Base-by-base conservation (phyloP, 2,888 invertebrate species). In the Tetramorium bicarinatum region DNA sequence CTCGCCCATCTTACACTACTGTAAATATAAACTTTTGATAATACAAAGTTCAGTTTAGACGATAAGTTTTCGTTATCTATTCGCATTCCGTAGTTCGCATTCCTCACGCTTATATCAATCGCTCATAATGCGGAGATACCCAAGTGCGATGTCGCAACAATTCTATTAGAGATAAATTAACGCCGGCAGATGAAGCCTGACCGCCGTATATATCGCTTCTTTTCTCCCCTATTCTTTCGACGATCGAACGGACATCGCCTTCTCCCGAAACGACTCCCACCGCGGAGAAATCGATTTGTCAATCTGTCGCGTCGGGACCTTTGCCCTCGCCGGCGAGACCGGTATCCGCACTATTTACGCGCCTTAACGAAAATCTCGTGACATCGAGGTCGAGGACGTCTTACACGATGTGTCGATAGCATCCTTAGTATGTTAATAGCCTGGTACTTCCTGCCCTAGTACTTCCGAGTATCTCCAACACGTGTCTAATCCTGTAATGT, bases 211-310 rank as follows among this genome's bases (percentile, higher is more conserved):
- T 44, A 25, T 2, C 13, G n/a, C 38, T 18, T 66, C 29, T 34
- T 34, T 49, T 21, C 25, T 47, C 13, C 38, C 9, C 18, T 11
- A 15, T 49, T 69, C 47, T 64, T 49, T 11, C 66, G 38, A 59
- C 47, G 79, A 61, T 72, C 56, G 21, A 77, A 80, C 54, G 54
- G 47, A 13, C 29, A 71, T 41, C 44, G 25, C 9, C 71, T 52
- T 3, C 71, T 52, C 49, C 66, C 77, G 56, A 84, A 83, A 62
- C 85, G 69, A 74, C 59, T 81, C 75, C 47, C 54, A 64, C 67
- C 84, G 76, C 79, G 56, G 76, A 86, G 86, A 84, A 85, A 89
- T 89, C 90, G 90, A 89, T 89, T 90, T 85, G 88, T 89, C 89
- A 76, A 90, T 85, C 85, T 83, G 88, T 84, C 87, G 72, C 66